A percentile compares a stretch with the other conserved stretches of the same genome.
Evolutionary conservation across 2,797 vertebrate species (phyloP).

Genomic region (Alcedo quadribrachys): DNA sequence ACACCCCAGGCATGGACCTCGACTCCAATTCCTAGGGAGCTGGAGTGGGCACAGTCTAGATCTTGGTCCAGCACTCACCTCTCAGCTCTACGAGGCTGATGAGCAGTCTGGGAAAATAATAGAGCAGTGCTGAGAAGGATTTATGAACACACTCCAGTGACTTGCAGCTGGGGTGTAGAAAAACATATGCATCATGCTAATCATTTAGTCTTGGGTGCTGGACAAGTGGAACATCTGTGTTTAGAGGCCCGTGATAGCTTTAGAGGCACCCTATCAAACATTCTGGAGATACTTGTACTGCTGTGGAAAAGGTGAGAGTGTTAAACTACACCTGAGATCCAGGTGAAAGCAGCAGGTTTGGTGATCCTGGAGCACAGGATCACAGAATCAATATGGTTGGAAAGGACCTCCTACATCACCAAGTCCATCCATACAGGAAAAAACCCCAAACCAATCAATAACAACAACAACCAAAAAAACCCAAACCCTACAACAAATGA

Average conservation of each 20-base stretch:
- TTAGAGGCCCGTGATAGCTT: not conserved
- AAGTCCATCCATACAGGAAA: too few relatives aligned
- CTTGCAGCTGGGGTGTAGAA: not conserved
- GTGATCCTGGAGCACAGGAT: not conserved
- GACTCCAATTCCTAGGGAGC: not conserved
- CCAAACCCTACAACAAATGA: too few relatives aligned
- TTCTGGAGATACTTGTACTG: not conserved
- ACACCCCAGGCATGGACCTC: not conserved
- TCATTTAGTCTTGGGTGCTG: not conserved
- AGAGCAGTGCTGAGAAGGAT: not conserved
- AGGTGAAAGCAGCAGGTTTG: not conserved
- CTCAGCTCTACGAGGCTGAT: rapidly evolving
- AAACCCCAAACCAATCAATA: too few relatives aligned
- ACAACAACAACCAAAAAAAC: too few relatives aligned
- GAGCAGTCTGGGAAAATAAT: not conserved
- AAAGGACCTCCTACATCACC: too few relatives aligned
- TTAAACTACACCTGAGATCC: not conserved
- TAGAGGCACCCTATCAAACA: not conserved
- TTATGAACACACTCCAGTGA: not conserved
- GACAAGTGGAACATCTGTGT: not conserved
- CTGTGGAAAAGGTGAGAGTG: not conserved
- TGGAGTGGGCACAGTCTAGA: rapidly evolving
- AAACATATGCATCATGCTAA: not conserved
- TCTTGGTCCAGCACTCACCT: not conserved
- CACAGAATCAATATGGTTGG: too few relatives aligned